A percentile compares a stretch with the other conserved stretches of the same genome.
These are phyloP conservation scores for Siniperca undulata DNA, from an alignment of 2,797 vertebrate species.

Conservation along the genomic window DNA sequence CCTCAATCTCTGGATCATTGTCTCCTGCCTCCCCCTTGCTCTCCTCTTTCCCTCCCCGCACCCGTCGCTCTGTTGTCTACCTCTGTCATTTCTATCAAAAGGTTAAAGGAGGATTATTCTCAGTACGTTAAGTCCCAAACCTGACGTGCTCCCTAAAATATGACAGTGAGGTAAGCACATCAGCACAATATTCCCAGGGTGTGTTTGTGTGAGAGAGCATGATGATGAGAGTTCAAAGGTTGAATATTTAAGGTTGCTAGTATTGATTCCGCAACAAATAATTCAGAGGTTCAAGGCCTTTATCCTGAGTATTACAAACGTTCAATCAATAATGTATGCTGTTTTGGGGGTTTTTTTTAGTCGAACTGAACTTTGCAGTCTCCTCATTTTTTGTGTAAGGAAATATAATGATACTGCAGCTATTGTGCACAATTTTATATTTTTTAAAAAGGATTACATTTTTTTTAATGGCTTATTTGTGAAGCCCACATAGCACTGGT, in stretches of 20 bases:
- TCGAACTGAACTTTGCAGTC: no score
- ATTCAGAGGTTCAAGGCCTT: conserved; percentile 21
- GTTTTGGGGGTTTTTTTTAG: no score
- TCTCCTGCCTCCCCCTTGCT: background rate
- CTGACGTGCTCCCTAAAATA: conserved; percentile 35
- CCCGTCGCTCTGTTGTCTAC: background rate
- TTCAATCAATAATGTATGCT: no score
- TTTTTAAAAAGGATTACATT: no score
- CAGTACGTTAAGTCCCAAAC: conserved; percentile 23
- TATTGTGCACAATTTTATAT: no score
- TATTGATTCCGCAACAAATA: conserved; percentile 44
- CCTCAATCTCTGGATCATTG: background rate
- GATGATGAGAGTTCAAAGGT: conserved; percentile 52
- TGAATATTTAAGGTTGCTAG: conserved; percentile 45
- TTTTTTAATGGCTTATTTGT: no score
- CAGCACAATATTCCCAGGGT: conserved; percentile 30
- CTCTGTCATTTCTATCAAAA: conserved; percentile 42
- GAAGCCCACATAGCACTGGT: no score
- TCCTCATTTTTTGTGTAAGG: no score
- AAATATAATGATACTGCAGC: no score
- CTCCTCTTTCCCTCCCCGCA: conserved; percentile 4
- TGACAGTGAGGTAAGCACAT: conserved; percentile 20
- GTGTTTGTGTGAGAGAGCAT: background rate
- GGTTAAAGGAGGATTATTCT: conserved; percentile 49
- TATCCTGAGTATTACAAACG: background rate